Base-by-base conservation (phyloP, 2,888 invertebrate genomes). In the Elgonia sp. region DNA sequence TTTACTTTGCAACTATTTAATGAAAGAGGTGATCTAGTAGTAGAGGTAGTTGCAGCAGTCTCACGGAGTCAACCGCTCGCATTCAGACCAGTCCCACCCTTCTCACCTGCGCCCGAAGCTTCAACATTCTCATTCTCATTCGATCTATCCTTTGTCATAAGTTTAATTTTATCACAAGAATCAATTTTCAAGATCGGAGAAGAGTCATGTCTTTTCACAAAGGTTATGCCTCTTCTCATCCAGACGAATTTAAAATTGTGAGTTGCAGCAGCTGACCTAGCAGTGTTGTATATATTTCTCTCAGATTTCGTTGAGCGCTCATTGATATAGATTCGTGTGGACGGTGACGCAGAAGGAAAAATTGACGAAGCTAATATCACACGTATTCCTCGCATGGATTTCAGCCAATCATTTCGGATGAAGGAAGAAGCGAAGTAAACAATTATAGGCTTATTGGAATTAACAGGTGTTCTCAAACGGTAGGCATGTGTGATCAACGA, bases 281-380 rank as follows among this genome's bases (percentile, higher is more conserved):
- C 37, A 62, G 62, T 16, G 37, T 62, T 62, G 14, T 14, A 62
- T 37, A 62, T 16, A 3, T 37, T 21, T 37, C 62, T 62, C 62
- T 62, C 62, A n/a, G 62, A 10, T 14, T 62, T 62, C 16, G 62
- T 62, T 16, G 62, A 21, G 4, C 62, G 29, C 62, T 62, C 62
- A 16, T 29, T 37, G 6, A 62, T 37, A 14, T 37, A 62, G 2
- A 62, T 62, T 37, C 16, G 12, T 14, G 37, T 5, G 14, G 4
- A 4, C 29, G 62, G 18, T 37, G 62, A 50, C 12, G 7, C 7
- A 21, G 60, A 12, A 14, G 62, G 29, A 62, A 62, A 62, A 10
- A 62, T 16, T 62, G 12, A 3, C 9, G 3, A 6, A 4, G 62
- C 62, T 37, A 37, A 62, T 1, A 62, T 8, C 16, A 37, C 37